Conservation (phyloP, 2,113 vertebrate species). For the Pedetes capensis region DNA sequence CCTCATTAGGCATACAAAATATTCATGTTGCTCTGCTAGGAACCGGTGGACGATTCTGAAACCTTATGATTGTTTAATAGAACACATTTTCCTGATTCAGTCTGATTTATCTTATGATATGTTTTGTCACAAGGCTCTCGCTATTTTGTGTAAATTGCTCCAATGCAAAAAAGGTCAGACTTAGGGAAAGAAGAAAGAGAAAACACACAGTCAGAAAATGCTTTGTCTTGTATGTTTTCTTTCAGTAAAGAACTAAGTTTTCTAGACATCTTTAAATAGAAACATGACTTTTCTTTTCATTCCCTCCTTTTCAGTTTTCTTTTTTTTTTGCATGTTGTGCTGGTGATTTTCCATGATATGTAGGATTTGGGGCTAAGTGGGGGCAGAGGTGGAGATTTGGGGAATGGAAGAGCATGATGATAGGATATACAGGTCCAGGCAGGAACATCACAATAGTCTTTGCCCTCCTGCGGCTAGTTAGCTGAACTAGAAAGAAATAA, state of each 20-base stretch:
- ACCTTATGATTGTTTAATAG: background rate
- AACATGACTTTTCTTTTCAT: background rate
- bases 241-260: background rate
- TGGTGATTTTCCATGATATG: background rate
- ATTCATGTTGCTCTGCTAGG: background rate
- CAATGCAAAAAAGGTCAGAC: conserved; percentile 26
- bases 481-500: too few relatives aligned
- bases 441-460: too few relatives aligned
- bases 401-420: too few relatives aligned
- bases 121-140: background rate
- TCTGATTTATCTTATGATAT: background rate
- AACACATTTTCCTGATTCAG: background rate
- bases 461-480: too few relatives aligned
- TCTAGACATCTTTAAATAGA: background rate
- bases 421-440: too few relatives aligned
- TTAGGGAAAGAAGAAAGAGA: background rate
- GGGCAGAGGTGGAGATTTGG: too few relatives aligned
- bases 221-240: background rate
- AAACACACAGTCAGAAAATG: background rate
- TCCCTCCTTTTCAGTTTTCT: background rate
- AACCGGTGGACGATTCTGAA: background rate
- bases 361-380: background rate
- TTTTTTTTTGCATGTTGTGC: background rate
- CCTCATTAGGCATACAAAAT: background rate
- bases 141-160: background rate